Percentiles rank a stretch among this genome's conserved stretches.
Evolutionary conservation across 1,140 invertebrate genomes (phyloP).

Genomic region (Arion vulgaris): DNA sequence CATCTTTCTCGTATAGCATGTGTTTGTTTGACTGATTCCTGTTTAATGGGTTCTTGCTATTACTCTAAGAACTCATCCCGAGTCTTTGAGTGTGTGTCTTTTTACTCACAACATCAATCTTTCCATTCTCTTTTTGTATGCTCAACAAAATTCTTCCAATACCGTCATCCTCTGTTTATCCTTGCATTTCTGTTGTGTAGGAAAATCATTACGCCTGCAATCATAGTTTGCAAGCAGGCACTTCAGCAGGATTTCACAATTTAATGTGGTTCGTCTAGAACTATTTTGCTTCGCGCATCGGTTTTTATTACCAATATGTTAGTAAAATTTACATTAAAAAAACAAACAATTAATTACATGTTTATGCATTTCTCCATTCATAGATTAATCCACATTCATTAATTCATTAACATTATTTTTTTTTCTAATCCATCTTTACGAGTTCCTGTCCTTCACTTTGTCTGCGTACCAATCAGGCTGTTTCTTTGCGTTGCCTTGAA

Average conservation of each 20-base stretch:
- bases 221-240: not conserved
- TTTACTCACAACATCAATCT: not conserved
- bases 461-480: not conserved
- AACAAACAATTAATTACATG: too few species aligned
- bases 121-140: not conserved
- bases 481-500: not conserved
- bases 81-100: not conserved
- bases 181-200: not conserved
- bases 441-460: not conserved
- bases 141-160: not conserved
- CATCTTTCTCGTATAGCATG: too few species aligned
- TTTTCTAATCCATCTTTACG: not conserved
- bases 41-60: too few species aligned
- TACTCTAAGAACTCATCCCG: not conserved
- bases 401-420: not conserved
- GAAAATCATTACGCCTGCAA: not conserved
- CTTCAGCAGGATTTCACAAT: not conserved
- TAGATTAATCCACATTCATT: not conserved
- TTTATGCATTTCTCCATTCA: not conserved
- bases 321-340: too few species aligned
- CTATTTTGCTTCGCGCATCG: too few species aligned
- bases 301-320: too few species aligned
- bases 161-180: not conserved
- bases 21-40: too few species aligned
- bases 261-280: too few species aligned